A percentile compares a stretch with the other conserved stretches of the same genome.
phyloP scores from a whole-genome alignment of 1,140 invertebrate species.

The Atopsyche davidsoni region DNA sequence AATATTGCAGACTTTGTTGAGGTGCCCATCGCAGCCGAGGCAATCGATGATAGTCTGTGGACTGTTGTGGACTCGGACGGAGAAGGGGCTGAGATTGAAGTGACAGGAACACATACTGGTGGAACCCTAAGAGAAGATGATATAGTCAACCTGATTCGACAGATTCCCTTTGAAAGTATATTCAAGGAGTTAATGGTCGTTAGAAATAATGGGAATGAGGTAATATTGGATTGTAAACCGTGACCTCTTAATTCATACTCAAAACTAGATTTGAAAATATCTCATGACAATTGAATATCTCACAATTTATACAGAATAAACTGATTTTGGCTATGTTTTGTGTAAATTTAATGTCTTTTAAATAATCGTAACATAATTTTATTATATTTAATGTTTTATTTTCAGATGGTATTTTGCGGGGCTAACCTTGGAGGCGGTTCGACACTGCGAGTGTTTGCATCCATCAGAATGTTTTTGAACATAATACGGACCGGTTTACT shows the following conservation, averaged over 20 bases:
- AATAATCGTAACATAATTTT: conserved; percentile 4
- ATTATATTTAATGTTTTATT: conserved; percentile 1
- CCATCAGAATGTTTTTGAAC: conserved; percentile 13
- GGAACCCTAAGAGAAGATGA: conserved; percentile 21
- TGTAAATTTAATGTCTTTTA: background rate
- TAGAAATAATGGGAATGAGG: conserved; percentile 16
- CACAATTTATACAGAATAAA: too few species aligned
- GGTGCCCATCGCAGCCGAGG: conserved; percentile 17
- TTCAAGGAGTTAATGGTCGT: conserved; percentile 25
- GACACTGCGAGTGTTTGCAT: conserved; percentile 23
- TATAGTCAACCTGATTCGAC: conserved; percentile 16
- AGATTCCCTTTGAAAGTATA: conserved; percentile 28
- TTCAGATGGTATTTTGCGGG: conserved; percentile 23
- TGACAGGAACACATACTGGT: background rate
- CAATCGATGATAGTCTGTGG: conserved; percentile 25
- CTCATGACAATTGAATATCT: too few species aligned
- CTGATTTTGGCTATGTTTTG: conserved; percentile 1
- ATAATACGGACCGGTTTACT: conserved; percentile 19
- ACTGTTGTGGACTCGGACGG: conserved; percentile 27
- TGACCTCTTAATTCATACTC: too few species aligned
- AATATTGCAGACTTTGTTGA: conserved; percentile 5
- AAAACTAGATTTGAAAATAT: too few species aligned
- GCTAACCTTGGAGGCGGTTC: conserved; percentile 21
- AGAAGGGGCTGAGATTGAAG: conserved; percentile 20
- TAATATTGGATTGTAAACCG: too few species aligned